Conservation (phyloP, 2,888 invertebrate species). For the Orthosia gracilis region DNA sequence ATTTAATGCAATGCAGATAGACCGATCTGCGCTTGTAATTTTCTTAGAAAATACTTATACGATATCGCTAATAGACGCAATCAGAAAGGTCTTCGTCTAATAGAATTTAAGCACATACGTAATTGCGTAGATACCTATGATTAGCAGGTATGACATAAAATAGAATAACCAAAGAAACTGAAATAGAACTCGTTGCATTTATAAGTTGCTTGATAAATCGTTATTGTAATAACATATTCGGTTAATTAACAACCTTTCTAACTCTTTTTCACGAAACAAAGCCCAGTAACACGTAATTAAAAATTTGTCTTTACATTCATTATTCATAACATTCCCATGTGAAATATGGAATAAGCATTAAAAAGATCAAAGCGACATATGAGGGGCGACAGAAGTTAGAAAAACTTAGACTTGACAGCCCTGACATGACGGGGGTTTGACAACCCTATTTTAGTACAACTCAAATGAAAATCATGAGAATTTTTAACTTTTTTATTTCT, state of each 20-base stretch:
- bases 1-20: too few relatives aligned
- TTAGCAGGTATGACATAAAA: neutral
- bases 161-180: neutral
- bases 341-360: conserved; percentile 71
- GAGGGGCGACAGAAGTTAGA: conserved; percentile 71
- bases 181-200: neutral
- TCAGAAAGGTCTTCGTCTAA: neutral
- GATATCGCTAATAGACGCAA: neutral
- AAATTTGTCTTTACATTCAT: conserved; percentile 60
- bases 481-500: conserved; percentile 31
- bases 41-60: neutral
- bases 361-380: conserved; percentile 72
- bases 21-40: too few relatives aligned
- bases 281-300: conserved; percentile 52
- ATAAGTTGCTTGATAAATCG: neutral
- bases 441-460: conserved; percentile 75
- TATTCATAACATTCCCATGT: conserved; percentile 70
- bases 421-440: conserved; percentile 75
- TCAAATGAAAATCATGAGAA: conserved; percentile 61
- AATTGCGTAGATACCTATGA: neutral
- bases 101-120: neutral
- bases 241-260: neutral
- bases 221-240: neutral
- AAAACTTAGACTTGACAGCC: conserved; percentile 68
- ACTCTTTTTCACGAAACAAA: conserved; percentile 11